Evolutionary conservation across 2,113 vertebrate genomes (phyloP).

Genomic region (Ardeotis arabs): DNA sequence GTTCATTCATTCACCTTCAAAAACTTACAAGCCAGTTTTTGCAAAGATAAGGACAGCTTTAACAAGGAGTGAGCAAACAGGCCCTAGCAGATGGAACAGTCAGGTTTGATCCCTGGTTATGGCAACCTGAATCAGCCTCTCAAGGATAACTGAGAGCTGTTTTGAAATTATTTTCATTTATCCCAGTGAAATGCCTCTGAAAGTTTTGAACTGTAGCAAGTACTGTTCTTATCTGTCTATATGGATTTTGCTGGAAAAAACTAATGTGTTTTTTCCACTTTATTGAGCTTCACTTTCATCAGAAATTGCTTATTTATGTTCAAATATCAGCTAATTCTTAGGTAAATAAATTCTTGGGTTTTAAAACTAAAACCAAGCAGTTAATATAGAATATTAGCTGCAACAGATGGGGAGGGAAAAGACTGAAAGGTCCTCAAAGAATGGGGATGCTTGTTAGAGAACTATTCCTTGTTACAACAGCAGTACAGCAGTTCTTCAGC

Average conservation of each 20-base stretch:
- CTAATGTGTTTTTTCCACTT: neutral
- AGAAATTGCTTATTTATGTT: slow-evolving; percentile 16
- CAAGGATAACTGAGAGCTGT: neutral
- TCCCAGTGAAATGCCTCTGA: neutral
- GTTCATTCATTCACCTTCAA: neutral
- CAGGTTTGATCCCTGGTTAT: neutral
- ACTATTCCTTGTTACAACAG: neutral
- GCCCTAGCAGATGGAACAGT: neutral
- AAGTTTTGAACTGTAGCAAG: neutral
- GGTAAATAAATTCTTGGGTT: neutral
- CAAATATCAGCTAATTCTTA: neutral
- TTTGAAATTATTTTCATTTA: neutral
- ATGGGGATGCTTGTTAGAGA: neutral
- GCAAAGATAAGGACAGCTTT: neutral
- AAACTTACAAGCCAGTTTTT: neutral
- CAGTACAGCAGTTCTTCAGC: neutral
- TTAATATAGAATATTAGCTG: neutral
- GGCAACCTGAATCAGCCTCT: neutral
- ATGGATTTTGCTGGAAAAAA: neutral
- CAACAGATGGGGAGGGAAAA: neutral
- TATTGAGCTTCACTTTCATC: neutral
- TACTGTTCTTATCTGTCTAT: neutral
- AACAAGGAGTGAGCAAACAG: neutral
- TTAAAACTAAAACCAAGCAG: neutral
- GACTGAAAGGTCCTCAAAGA: neutral